Evolutionary conservation across 2,888 invertebrate genomes (phyloP).

Genomic region (Drosophila testacea): DNA sequence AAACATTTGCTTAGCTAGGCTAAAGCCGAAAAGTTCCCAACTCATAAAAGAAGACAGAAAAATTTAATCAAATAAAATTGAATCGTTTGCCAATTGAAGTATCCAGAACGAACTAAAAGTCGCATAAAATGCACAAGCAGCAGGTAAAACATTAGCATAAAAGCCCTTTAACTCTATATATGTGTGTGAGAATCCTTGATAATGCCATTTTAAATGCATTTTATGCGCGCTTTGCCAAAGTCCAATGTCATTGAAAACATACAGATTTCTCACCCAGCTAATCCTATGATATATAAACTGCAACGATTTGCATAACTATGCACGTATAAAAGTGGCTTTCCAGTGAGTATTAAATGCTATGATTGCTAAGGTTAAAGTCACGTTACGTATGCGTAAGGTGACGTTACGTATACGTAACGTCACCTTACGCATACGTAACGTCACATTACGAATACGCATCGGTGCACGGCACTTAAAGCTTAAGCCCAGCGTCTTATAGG

Average conservation of each 20-base stretch:
- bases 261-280: slow-evolving; percentile 53
- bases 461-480: neutral
- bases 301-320: slow-evolving; percentile 50
- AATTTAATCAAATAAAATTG: slow-evolving; percentile 73
- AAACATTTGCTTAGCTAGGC: slow-evolving; percentile 59
- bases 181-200: slow-evolving; percentile 37
- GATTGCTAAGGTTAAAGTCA: slow-evolving; percentile 15
- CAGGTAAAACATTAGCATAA: slow-evolving; percentile 66
- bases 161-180: slow-evolving; percentile 22
- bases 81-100: slow-evolving; percentile 71
- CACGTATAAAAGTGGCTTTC: slow-evolving; percentile 10
- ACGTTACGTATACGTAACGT: neutral
- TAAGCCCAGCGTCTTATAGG: neutral
- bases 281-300: slow-evolving; percentile 62
- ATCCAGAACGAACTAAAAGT: slow-evolving; percentile 19
- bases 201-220: slow-evolving; percentile 73
- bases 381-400: slow-evolving; percentile 3
- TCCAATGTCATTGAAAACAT: slow-evolving; percentile 66
- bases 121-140: slow-evolving; percentile 68
- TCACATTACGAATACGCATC: slow-evolving; percentile 3
- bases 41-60: slow-evolving; percentile 25
- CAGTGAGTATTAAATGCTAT: slow-evolving; percentile 19
- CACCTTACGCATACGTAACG: too few species aligned
- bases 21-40: slow-evolving; percentile 30
- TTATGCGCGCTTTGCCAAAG: slow-evolving; percentile 69